Conservation (phyloP, 2,888 invertebrate species). For the Mythimna pallens region DNA sequence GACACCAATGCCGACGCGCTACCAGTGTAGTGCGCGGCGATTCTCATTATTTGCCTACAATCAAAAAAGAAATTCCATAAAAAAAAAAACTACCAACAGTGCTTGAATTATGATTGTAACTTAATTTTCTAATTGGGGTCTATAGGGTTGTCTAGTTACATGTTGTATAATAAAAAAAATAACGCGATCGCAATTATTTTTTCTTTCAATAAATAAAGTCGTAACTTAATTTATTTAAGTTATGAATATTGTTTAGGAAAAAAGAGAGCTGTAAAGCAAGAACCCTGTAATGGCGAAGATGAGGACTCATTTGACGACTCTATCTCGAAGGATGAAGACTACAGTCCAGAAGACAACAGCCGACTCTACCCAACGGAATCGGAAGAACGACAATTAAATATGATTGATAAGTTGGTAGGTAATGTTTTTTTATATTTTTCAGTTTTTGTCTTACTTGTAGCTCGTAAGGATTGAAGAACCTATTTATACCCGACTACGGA, state of each 20-base stretch:
- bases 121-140: too few species aligned
- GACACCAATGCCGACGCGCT: too few species aligned
- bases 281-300: conserved; percentile 75
- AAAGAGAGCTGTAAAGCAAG: conserved; percentile 76
- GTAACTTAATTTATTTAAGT: not conserved
- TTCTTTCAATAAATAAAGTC: not conserved
- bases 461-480: too few species aligned
- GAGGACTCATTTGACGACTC: conserved; percentile 70
- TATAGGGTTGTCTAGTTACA: too few species aligned
- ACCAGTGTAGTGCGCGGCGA: too few species aligned
- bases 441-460: not conserved
- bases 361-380: conserved; percentile 68
- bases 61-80: too few species aligned
- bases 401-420: conserved; percentile 83
- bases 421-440: conserved; percentile 29
- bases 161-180: too few species aligned
- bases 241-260: conserved; percentile 68
- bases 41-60: too few species aligned
- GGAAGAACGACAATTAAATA: conserved; percentile 78
- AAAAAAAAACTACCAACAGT: too few species aligned
- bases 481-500: too few species aligned
- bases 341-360: conserved; percentile 64
- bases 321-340: conserved; percentile 71
- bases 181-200: not conserved
- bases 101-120: too few species aligned